These are phyloP conservation scores for Natrix natrix DNA, from an alignment of 2,797 vertebrate genomes.

Conservation along the genomic window DNA sequence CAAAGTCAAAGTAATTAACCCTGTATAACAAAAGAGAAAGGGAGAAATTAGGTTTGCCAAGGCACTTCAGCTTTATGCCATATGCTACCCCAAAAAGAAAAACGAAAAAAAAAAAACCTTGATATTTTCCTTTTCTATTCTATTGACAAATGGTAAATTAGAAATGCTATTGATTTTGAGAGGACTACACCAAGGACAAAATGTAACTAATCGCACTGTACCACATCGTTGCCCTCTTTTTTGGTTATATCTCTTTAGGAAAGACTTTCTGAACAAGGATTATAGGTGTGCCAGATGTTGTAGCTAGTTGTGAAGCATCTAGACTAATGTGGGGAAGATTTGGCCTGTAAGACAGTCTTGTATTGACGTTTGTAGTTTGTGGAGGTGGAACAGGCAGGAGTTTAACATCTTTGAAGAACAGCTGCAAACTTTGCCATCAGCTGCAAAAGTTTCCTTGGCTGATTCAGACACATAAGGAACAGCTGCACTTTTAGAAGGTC, in stretches of 20 bases:
- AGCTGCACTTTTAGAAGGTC: background rate
- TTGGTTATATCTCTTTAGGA: conserved; percentile 1
- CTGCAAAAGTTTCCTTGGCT: background rate
- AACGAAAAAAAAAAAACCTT: background rate
- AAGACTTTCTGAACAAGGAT: background rate
- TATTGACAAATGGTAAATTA: background rate
- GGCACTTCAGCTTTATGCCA: background rate
- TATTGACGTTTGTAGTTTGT: background rate
- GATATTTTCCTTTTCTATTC: background rate
- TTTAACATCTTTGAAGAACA: background rate
- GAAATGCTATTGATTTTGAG: background rate
- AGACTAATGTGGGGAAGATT: background rate
- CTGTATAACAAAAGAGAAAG: background rate
- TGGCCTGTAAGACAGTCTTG: background rate
- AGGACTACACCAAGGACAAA: background rate
- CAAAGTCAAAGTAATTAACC: conserved; percentile 35
- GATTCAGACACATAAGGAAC: background rate
- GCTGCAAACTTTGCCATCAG: background rate
- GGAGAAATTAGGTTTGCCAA: background rate
- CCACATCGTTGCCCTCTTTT: background rate
- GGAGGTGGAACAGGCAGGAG: background rate
- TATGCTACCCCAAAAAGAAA: background rate
- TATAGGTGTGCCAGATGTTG: background rate
- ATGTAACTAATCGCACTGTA: background rate
- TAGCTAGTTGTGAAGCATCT: background rate